Conservation (phyloP, 2,888 invertebrate genomes). For the Tipula vernalis region DNA sequence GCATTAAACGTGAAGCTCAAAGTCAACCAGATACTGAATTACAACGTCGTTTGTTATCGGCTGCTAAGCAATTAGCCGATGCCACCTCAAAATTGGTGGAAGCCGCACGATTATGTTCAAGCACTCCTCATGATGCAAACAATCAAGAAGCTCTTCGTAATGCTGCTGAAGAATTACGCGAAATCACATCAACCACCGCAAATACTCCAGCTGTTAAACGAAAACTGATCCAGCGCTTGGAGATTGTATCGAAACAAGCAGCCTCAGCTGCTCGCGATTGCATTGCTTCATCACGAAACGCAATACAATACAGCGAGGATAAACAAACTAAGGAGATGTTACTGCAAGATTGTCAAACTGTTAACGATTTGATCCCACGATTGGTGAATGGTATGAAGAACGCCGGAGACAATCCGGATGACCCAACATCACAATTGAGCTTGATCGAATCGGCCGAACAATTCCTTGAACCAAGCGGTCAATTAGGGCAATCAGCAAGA, state of each 20-base stretch:
- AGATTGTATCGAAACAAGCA: constrained; percentile 71
- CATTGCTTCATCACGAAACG: constrained; percentile 76
- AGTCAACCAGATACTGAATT: constrained; percentile 72
- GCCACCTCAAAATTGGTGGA: constrained; percentile 96
- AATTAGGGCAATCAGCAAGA: constrained; percentile 64
- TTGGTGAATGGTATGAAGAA: constrained; percentile 68
- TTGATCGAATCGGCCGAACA: constrained; percentile 75
- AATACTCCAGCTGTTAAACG: constrained; percentile 58
- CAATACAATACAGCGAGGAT: constrained; percentile 50
- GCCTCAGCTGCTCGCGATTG: constrained; percentile 84
- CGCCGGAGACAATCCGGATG: constrained; percentile 53
- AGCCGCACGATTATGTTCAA: constrained; percentile 86
- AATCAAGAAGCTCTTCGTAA: constrained; percentile 73
- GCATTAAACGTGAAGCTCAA: constrained; percentile 92
- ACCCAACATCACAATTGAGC: constrained; percentile 62
- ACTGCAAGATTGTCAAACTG: constrained; percentile 55
- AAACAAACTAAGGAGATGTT: constrained; percentile 53
- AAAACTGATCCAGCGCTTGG: constrained; percentile 52
- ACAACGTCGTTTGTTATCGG: constrained; percentile 82
- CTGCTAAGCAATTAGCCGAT: constrained; percentile 89
- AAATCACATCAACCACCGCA: constrained; percentile 79
- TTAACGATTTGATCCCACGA: constrained; percentile 67
- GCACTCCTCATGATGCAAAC: constrained; percentile 66
- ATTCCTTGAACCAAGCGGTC: constrained; percentile 60
- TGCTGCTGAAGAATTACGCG: constrained; percentile 88